Evolutionary conservation across 2,888 invertebrate species (phyloP), one percentile per base, ranked within the genome.

Genomic region (Stenichneumon culpator): DNA sequence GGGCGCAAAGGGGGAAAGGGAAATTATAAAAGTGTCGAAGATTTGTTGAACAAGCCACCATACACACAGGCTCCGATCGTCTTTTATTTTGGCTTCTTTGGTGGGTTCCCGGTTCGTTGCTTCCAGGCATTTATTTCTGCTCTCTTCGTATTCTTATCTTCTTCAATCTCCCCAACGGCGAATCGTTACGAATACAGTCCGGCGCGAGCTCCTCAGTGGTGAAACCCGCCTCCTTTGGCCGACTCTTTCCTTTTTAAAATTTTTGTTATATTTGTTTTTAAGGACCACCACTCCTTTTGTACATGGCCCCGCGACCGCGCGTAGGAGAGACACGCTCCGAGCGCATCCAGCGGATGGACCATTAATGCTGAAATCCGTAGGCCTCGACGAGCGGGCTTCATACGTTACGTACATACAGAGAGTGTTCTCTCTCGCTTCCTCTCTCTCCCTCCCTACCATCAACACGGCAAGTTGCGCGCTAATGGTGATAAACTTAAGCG

Each of bases 401-500:
- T 57, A 25, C 57, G 22, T 25, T 57, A 11, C 57, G 9, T 14
- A 14, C 57, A 22, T 69, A 32, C 16, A 25, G 72, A 28, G 16
- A 4, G 7, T 14, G 68, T 0, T 44, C 28, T n/a, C 39, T 32
- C 60, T 70, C 25, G 2, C 22, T 6, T 19, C 6, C 6, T 2
- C 65, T 2, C n/a, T 1, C 36, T 36, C 16, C n/a, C 44, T 69
- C 72, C n/a, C 25, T 9, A 50, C 60, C 68, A 74, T 47, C 77
- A n/a, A 47, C 36, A 44, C 22, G 28, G 69, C 69, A 63, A 79
- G 70, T 82, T 82, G 79, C 65, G 79, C 65, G 70, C 82, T 84
- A 84, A 84, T 84, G 82, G 84, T 82, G 82, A 82, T 84, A 84
- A 84, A 82, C 84, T 83, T 79, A 54, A 84, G 69, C 78, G 78